Evolutionary conservation across 2,797 vertebrate species (phyloP), one percentile per base, ranked within the genome.

Genomic region (Tolypeutes matacus): DNA sequence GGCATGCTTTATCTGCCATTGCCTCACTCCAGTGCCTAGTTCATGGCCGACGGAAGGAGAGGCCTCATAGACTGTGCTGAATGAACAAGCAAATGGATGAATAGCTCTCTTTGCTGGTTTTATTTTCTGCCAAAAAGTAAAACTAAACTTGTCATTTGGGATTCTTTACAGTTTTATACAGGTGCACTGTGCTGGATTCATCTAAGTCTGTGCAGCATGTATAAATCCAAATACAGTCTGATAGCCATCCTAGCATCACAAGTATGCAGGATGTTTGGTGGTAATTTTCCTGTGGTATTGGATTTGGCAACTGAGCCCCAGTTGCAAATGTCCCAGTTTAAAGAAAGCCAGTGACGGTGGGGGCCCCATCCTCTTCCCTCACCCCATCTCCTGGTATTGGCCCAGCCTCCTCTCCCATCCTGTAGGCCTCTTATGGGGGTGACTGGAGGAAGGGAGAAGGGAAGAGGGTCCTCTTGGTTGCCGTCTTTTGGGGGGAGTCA

Each of bases 91-190:
- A 60, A 36, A 36, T 36, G 31, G 46, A 36, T 49, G 34, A 76
- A 88, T 31, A 11, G 25, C 49, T 84, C 25, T 83, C 20, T 89
- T 86, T 29, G 31, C 62, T 67, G 13, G 31, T 87, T 97, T 91
- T 87, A 49, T 94, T 86, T 94, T 86, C 80, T 94, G 72, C 69
- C 80, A 75, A 76, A 94, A 89, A 73, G 46, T 13, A 67, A 80
- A 91, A 84, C 17, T 27, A 15, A 94, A 34, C 29, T 29, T 75
- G 34, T 91, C 75, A 13, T 36, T 82, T 84, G 64, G 42, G 75
- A 70, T 60, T 77, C 64, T 84, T 67, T n/a, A 21, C 75, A 60
- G 20, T 94, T 67, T 93, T 49, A n/a, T 1, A 15, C 87, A 86
- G 90, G 76, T 92, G 67, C 39, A 10, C 49, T 1, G 0, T 88